Evolutionary conservation across 2,797 vertebrate genomes (phyloP), one percentile per base, ranked within the genome.

Genomic region (Microchirus variegatus): DNA sequence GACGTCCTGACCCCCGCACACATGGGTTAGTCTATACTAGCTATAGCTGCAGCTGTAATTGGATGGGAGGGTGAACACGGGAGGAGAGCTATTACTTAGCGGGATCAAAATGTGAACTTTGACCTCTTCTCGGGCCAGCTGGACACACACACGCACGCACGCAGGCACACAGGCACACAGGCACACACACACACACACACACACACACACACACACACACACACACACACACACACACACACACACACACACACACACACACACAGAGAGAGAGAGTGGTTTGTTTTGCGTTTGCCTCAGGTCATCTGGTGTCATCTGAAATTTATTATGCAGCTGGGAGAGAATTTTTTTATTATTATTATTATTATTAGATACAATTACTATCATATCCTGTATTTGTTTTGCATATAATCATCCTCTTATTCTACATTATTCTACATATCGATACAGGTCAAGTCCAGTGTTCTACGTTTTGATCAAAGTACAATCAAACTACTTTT

Each of bases 41-140:
- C n/a, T n/a, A 37, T 47, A 31, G 42, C 19, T 36, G 22, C 31
- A 8, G 26, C 12, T 73, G 37, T 82, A 79, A 87, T 78, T 81
- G 71, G 70, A 80, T 73, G n/a, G 48, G 18, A 67, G 46, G 60
- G 9, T 8, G 6, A 45, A 65, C 51, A 57, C 59, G 63, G 43
- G 50, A 50, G 46, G 58, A 40, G 12, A 35, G 37, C 38, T 26
- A 53, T 62, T 70, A 63, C 63, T 79, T 66, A 64, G 55, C 44
- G 63, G 76, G 67, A 82, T 81, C 65, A 75, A 73, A 73, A 73
- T 53, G 38, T 79, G 69, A 84, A 36, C 78, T 75, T 11, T 82
- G 68, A 85, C 77, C 89, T 53, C n/a, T 18, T 19, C 10, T 41
- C 46, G 76, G 71, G 66, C 70, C 73, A 74, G 55, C 26, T 62